Evolutionary conservation across 2,113 vertebrate species (phyloP).

Genomic region (Pontoporia blainvillei): DNA sequence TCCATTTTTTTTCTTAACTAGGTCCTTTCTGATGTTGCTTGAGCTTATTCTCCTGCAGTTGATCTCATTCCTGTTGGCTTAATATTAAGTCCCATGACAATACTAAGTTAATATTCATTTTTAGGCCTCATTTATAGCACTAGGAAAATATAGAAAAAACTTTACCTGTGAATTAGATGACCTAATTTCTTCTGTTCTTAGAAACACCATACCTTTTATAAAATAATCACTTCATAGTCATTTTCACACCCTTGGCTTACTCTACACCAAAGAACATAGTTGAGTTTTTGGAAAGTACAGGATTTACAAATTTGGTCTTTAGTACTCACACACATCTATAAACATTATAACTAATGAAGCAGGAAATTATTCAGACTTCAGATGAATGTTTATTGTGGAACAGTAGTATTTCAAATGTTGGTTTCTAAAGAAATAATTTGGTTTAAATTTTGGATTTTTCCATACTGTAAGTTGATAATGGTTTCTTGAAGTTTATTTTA

Average conservation of each 20-base stretch:
- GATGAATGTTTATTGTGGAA: slow-evolving; percentile 59
- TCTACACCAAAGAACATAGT: slow-evolving; percentile 65
- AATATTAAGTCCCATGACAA: slow-evolving; percentile 58
- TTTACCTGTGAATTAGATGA: not conserved
- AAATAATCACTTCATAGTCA: slow-evolving; percentile 55
- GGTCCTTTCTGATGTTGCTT: slow-evolving; percentile 72
- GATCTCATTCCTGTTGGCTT: slow-evolving; percentile 64
- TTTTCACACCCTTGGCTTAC: slow-evolving; percentile 56
- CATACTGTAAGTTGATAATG: slow-evolving; percentile 68
- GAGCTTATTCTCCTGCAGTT: slow-evolving; percentile 67
- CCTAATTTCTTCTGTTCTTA: slow-evolving; percentile 4
- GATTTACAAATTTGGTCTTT: slow-evolving; percentile 73
- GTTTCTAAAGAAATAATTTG: slow-evolving; percentile 64
- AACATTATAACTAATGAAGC: slow-evolving; percentile 43
- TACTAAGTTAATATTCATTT: slow-evolving; percentile 51
- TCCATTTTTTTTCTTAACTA: slow-evolving; percentile 51
- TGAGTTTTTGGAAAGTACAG: slow-evolving; percentile 68
- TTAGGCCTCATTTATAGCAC: slow-evolving; percentile 37
- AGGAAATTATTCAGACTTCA: slow-evolving; percentile 63
- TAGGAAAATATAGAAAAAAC: not conserved
- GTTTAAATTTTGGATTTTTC: slow-evolving; percentile 69
- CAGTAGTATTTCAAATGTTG: slow-evolving; percentile 62
- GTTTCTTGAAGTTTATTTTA: slow-evolving; percentile 73
- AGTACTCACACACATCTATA: not conserved
- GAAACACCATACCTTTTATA: slow-evolving; percentile 10